Conservation (phyloP, 1,140 invertebrate genomes). For the Bombus cullumanus region DNA sequence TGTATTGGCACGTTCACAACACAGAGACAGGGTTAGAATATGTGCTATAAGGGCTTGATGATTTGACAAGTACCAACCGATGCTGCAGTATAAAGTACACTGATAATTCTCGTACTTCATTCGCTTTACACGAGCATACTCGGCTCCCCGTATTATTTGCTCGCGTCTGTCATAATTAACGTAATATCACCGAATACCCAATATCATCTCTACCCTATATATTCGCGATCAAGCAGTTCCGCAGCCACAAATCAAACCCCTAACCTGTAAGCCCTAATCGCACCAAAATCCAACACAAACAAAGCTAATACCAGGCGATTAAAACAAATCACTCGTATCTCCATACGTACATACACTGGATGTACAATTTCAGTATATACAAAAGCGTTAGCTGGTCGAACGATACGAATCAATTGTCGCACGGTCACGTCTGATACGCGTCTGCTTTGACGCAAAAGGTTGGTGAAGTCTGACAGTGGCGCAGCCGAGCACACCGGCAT, state of each 20-base stretch:
- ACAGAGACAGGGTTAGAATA: too few species aligned
- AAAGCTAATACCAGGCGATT: neutral
- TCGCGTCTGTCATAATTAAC: neutral
- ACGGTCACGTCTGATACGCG: neutral
- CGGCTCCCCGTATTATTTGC: neutral
- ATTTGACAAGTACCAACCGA: neutral
- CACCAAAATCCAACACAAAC: neutral
- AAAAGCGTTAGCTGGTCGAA: neutral
- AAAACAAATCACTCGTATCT: neutral
- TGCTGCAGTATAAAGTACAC: neutral
- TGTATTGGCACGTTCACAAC: neutral
- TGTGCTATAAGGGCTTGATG: neutral
- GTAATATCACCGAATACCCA: neutral
- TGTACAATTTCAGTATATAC: neutral
- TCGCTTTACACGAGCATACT: neutral
- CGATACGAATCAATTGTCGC: neutral
- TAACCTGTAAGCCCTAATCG: neutral
- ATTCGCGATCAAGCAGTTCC: neutral
- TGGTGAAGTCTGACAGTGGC: conserved; percentile 29
- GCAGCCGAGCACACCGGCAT: neutral
- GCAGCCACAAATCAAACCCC: neutral
- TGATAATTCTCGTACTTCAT: neutral
- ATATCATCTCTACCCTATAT: neutral
- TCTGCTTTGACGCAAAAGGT: conserved; percentile 20
- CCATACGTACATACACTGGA: neutral